Base-by-base conservation (phyloP, 2,888 invertebrate genomes). In the Aproaerema taeniolella region DNA sequence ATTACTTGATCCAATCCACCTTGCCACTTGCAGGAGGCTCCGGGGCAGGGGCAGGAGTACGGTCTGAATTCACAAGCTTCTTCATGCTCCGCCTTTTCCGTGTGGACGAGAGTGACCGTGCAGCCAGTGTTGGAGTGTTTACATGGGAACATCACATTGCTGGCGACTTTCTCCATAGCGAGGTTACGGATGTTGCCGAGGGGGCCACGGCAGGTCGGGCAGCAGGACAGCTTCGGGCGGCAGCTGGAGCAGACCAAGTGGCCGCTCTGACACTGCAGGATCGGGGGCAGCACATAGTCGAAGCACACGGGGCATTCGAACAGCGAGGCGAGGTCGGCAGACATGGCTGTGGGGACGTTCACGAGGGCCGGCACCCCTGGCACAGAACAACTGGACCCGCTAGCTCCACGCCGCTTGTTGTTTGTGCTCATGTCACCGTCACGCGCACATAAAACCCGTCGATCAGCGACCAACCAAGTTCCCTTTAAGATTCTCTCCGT, bases 161-260 rank as follows among this genome's bases (percentile, higher is more conserved):
- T 95, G 28, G 99, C 99, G 25, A 99, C 98, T 80, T 99, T 99
- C 74, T 99, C 99, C 98, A 99, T 98, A 20, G 98, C 99, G 69
- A 99, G 89, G 83, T 99, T 99, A 52, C 99, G 91, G 61, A 99
- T 99, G 79, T 98, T 98, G 82, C 94, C 94, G 69, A 99, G 88
- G 24, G 98, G 97, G 45, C 99, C 99, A 49, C 99, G 92, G 75
- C 99, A 99, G 45, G 98, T 99, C 31, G 99, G 99, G 82, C 99
- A 99, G 79, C 97, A 96, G 50, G 95, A 94, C 49, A 99, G 90
- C 81, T 99, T 99, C 41, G 98, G 97, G 47, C 99, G 91, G 86
- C 99, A 99, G 70, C 94, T 95, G 48, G 97, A 96, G 88, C 99
- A 99, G 44, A 99, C 98, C 65, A 99, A 91, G 87, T 99, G 99